A percentile compares a stretch with the other conserved stretches of the same genome.
Conservation (phyloP, 1,140 invertebrate genomes). For the Melipona quadrifasciata region DNA sequence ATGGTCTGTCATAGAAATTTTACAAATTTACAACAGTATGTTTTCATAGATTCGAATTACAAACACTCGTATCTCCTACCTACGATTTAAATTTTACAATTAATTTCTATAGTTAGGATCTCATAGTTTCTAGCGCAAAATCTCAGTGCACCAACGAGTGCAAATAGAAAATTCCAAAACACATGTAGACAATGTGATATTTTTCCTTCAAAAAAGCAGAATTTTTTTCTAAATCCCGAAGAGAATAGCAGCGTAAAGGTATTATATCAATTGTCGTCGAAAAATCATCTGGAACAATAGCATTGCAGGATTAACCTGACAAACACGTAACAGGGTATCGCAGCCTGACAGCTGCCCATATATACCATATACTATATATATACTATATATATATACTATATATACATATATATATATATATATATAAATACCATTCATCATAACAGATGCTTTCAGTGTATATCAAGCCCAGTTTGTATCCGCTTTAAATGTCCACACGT, state of each 20-base stretch:
- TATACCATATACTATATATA: neutral
- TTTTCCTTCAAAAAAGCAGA: neutral
- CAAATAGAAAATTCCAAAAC: too few relatives aligned
- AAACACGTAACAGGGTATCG: neutral
- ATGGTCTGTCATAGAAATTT: neutral
- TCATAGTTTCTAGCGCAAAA: neutral
- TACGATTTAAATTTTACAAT: too few relatives aligned
- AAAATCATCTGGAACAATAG: neutral
- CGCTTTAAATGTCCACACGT: conserved; percentile 46
- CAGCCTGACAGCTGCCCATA: conserved; percentile 6
- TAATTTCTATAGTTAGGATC: too few relatives aligned
- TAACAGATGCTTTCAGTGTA: conserved; percentile 46
- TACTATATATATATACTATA: neutral
- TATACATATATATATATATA: neutral
- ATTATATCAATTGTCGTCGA: neutral
- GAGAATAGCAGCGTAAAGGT: neutral
- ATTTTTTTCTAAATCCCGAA: neutral
- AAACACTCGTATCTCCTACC: neutral
- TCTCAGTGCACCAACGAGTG: neutral
- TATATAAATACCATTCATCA: conserved; percentile 10
- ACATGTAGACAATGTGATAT: neutral
- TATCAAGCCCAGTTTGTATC: neutral
- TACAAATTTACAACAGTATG: neutral
- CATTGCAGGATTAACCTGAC: neutral
- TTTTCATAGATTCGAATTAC: neutral